Evolutionary conservation across 2,888 invertebrate species (phyloP).

Genomic region (Drosophila fungiperda): DNA sequence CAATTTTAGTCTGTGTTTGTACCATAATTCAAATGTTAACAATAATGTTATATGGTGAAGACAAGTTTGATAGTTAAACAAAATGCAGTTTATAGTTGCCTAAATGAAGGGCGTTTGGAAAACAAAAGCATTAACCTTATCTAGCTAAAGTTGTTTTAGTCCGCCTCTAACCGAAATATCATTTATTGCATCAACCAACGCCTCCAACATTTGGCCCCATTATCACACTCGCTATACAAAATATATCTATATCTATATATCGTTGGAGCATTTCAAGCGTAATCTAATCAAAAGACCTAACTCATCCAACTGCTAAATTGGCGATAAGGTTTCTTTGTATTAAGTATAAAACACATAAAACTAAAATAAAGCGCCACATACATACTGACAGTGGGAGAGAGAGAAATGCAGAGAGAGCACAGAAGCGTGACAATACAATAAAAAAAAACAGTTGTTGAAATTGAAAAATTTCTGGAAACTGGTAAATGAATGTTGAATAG

Average conservation of each 20-base stretch:
- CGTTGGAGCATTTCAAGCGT: constrained; percentile 18
- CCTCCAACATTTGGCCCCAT: constrained; percentile 37
- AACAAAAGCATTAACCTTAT: constrained; percentile 14
- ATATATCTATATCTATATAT: neutral
- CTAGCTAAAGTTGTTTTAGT: constrained; percentile 12
- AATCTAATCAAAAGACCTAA: constrained; percentile 55
- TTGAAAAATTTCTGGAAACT: constrained; percentile 37
- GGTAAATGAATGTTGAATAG: constrained; percentile 23
- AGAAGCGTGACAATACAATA: constrained; percentile 58
- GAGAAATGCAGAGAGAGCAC: constrained; percentile 5
- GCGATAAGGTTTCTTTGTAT: constrained; percentile 33
- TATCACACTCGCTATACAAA: constrained; percentile 26
- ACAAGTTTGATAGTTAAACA: neutral
- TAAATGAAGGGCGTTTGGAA: constrained; percentile 16
- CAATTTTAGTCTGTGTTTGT: neutral
- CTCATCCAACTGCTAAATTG: constrained; percentile 38
- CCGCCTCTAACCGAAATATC: constrained; percentile 7
- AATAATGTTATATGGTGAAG: constrained; percentile 2
- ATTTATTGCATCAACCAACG: constrained; percentile 23
- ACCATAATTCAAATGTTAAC: neutral
- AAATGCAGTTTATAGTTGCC: neutral
- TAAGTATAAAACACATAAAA: constrained; percentile 18
- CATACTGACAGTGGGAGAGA: neutral
- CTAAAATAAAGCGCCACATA: constrained; percentile 24
- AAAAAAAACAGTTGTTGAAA: constrained; percentile 64